Base-by-base conservation (phyloP, 2,113 vertebrate genomes). In the Caracal caracal region DNA sequence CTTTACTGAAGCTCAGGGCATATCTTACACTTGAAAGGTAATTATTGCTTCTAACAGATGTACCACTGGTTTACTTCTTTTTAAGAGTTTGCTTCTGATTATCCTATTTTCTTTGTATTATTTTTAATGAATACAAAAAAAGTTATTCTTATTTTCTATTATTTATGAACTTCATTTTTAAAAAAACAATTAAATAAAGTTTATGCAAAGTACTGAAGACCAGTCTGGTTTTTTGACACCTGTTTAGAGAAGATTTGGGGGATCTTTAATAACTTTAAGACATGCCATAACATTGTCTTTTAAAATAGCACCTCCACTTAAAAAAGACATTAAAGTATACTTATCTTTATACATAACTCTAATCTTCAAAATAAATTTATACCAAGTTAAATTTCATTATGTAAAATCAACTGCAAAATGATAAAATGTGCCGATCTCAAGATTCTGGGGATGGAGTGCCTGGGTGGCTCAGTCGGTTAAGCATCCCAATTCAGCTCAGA, bases 321-420 rank as follows among this genome's bases (percentile, higher is more conserved):
- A 82, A 94, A 93, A 78, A 88, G 61, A 61, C 75, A 65, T 79
- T 35, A 88, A 88, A 37, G 15, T 63, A n/a, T 73, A 37, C 10
- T 84, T 92, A 65, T 16, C 70, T 94, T 92, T 94, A 37, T 75
- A 51, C 82, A 37, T 40, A n/a, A 91, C 35, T 89, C 70, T 94
- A 86, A 91, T 89, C 63, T 90, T 88, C 63, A 96, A 85, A 96
- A 93, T 94, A 91, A 94, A 61, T 49, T 53, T 76, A 81, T 84
- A 65, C 22, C 59, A 71, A 95, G 63, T 47, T 24, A 96, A 75
- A 59, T 86, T 97, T 97, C 90, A 79, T 51, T 88, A 43, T 73
- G 17, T 49, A 90, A 93, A 96, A 94, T 81, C 37, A 96, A 51
- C 75, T 87, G 66, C 17, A 87, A 92, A 96, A 83, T 88, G 35